Conservation (phyloP, 2,113 vertebrate species). For the Xiphophorus maculatus region DNA sequence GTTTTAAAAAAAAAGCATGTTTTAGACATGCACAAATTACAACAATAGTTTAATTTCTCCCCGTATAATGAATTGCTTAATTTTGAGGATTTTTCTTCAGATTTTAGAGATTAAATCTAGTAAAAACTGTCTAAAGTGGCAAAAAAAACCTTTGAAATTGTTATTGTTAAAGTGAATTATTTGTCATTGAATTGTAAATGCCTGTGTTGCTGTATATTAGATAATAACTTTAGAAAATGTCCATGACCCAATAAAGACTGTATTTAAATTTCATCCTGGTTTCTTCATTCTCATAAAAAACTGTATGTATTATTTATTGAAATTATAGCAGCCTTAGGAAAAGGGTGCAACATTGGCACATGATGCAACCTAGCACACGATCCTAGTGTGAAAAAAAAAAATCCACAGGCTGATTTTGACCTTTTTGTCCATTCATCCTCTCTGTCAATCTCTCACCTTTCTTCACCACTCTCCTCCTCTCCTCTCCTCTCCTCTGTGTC, state of each 20-base stretch:
- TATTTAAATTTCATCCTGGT: conserved; percentile 57
- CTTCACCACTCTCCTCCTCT: background rate
- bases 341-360: background rate
- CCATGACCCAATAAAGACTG: conserved; percentile 76
- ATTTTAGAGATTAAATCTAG: conserved; percentile 30
- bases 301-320: background rate
- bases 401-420: conserved; percentile 8
- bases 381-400: background rate
- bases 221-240: conserved; percentile 73
- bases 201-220: conserved; percentile 78
- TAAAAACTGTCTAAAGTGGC: conserved; percentile 43
- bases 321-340: background rate
- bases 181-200: conserved; percentile 76
- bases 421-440: conserved; percentile 28
- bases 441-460: background rate
- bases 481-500: conserved; percentile 8
- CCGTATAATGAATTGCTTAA: conserved; percentile 14
- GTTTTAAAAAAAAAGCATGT: conserved; percentile 23
- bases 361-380: background rate
- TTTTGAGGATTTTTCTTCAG: conserved; percentile 35
- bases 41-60: conserved; percentile 15
- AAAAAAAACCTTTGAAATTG: conserved; percentile 50
- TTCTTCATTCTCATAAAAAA: conserved; percentile 11
- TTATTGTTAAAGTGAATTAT: conserved; percentile 74
- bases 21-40: conserved; percentile 8